Evolutionary conservation across 2,797 vertebrate species (phyloP).

Genomic region (Crocidura indochinensis): DNA sequence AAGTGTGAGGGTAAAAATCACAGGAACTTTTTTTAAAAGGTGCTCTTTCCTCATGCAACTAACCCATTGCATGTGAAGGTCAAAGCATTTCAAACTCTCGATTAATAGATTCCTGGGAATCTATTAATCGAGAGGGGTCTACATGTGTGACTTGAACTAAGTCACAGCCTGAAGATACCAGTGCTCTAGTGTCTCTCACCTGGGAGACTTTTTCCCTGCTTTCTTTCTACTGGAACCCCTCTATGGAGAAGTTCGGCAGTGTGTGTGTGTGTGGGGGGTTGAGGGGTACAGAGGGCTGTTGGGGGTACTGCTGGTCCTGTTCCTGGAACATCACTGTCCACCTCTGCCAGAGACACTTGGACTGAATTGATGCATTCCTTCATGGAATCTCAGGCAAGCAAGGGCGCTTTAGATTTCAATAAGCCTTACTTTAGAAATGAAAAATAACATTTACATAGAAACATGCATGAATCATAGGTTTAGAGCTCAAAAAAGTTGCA

Average conservation of each 20-base stretch:
- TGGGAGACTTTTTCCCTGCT: too few relatives aligned
- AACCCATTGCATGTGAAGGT: not conserved
- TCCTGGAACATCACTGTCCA: fast-evolving
- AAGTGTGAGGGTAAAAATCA: not conserved
- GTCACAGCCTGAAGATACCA: not conserved
- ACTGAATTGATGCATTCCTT: not conserved
- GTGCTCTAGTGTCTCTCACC: not conserved
- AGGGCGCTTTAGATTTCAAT: not conserved
- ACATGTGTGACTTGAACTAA: not conserved
- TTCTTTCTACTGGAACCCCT: too few relatives aligned
- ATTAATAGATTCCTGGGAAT: not conserved
- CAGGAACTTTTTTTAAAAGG: not conserved
- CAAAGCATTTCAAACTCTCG: not conserved
- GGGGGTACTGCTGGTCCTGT: not conserved
- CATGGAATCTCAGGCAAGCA: not conserved
- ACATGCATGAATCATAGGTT: conserved; percentile 2
- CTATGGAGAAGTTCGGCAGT: too few relatives aligned
- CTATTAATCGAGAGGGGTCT: not conserved
- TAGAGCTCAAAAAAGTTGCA: not conserved
- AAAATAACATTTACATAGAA: not conserved
- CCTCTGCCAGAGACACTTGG: not conserved
- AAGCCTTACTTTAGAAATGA: not conserved
- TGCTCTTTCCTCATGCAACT: not conserved
- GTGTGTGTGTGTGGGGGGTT: too few relatives aligned
- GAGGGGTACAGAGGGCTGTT: fast-evolving